A percentile compares a stretch with the other conserved stretches of the same genome.
These are phyloP conservation scores for Polyommatus iphigenia DNA, from an alignment of 2,888 invertebrate genomes.

Conservation along the genomic window DNA sequence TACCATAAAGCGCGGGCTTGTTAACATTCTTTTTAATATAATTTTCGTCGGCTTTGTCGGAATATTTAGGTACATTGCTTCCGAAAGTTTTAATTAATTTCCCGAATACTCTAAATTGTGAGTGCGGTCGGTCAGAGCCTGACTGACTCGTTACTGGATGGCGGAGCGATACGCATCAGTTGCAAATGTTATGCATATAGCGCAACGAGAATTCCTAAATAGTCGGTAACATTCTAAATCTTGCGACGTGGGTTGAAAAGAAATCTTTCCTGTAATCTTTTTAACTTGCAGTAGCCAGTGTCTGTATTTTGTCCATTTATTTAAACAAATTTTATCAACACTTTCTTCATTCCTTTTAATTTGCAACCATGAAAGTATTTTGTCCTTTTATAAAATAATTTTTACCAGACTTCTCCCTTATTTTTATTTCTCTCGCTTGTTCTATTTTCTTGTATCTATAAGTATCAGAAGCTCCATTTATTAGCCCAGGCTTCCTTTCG, in stretches of 20 bases:
- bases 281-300: neutral
- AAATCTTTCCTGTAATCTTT: neutral
- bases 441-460: neutral
- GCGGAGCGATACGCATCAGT: conserved; percentile 49
- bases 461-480: neutral
- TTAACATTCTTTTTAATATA: conserved; percentile 25
- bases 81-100: conserved; percentile 24
- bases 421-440: neutral
- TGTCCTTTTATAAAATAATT: too few species aligned
- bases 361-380: too few species aligned
- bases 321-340: neutral
- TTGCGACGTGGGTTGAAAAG: conserved; percentile 27
- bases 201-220: conserved; percentile 43
- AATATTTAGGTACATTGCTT: conserved; percentile 18
- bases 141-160: conserved; percentile 40
- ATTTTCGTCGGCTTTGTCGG: conserved; percentile 16
- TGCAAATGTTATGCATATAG: conserved; percentile 46
- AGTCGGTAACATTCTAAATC: conserved; percentile 36
- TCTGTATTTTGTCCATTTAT: neutral
- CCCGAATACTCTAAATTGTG: conserved; percentile 17
- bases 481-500: neutral
- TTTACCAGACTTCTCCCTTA: neutral
- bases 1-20: conserved; percentile 20
- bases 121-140: conserved; percentile 8
- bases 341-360: neutral